Evolutionary conservation across 2,888 invertebrate species (phyloP).

Genomic region (Melanophora roralis): DNA sequence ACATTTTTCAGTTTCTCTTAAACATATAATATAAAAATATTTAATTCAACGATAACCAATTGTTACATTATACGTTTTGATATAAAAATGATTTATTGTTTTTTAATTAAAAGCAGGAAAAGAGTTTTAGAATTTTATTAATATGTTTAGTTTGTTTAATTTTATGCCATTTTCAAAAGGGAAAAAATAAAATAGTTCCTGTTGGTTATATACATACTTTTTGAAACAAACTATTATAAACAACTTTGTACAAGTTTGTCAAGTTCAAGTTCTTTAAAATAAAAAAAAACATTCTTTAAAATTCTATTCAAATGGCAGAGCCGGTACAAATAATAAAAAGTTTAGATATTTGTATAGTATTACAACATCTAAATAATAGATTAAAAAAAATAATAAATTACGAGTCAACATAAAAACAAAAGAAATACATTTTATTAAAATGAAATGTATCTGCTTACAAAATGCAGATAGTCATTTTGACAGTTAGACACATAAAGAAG

Average conservation of each 20-base stretch:
- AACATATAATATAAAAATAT: no score
- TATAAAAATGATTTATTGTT: no score
- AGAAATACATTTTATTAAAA: neutral
- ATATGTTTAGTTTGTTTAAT: no score
- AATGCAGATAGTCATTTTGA: neutral
- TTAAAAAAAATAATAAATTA: constrained; percentile 35
- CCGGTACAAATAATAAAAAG: neutral
- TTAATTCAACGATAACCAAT: no score
- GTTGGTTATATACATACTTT: no score
- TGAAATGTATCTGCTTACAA: neutral
- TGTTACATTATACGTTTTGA: no score
- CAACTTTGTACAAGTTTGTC: constrained; percentile 28
- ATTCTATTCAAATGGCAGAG: constrained; percentile 2
- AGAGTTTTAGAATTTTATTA: no score
- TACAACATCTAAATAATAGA: constrained; percentile 27
- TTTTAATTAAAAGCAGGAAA: no score
- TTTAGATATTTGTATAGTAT: constrained; percentile 3
- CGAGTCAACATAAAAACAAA: constrained; percentile 34
- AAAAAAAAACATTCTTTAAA: neutral
- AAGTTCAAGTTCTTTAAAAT: constrained; percentile 52
- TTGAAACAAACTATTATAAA: neutral
- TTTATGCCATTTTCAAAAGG: no score
- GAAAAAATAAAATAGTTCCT: no score
- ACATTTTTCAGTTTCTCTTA: no score
- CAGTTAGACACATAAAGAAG: neutral